Evolutionary conservation across 2,113 vertebrate genomes (phyloP), one percentile per base, ranked within the genome.

Genomic region (Platichthys flesus): DNA sequence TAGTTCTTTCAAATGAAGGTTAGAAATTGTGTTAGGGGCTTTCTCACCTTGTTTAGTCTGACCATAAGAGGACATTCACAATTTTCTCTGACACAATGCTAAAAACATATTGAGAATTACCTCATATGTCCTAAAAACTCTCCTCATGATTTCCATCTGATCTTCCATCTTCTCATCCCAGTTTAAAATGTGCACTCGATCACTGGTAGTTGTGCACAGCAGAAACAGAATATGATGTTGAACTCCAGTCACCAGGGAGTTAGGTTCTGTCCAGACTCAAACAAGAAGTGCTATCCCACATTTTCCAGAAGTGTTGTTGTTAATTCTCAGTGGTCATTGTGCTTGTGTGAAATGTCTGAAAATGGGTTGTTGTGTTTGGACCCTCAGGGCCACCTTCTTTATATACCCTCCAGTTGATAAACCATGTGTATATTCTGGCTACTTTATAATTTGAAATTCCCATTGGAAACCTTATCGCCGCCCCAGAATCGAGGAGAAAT

Each of bases 401-500:
- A 31, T 57, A 57, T 9, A 23, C 54, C 23, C 58, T 54, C 6
- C 1, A 31, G 6, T 0, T 51, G 31, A 26, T 56, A 28, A 28
- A 71, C 59, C 10, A 12, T 61, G 60, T 68, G 60, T 78, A 58
- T 74, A 83, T 74, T 35, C 16, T 20, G 55, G 37, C 55, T 57
- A 18, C 57, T 63, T 69, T 7, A 45, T 15, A 52, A 18, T 35
- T 56, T 74, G 58, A 47, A 62, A 74, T 21, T 62, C 60, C 42
- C 28, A 45, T 4, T 28, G 56, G 49, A 70, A 69, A 81, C 26
- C 37, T 75, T 61, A 71, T 78, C 49, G 71, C 55, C 77, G 61
- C 31, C 42, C 67, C 58, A 5, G 9, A 71, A 82, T 67, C 37
- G 42, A 67, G 54, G 45, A 45, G 67, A 82, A 74, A 82, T 65